Percentiles rank a stretch among this genome's conserved stretches.
Evolutionary conservation across 2,888 invertebrate genomes (phyloP).

Genomic region (Eremobia ochroleuca): DNA sequence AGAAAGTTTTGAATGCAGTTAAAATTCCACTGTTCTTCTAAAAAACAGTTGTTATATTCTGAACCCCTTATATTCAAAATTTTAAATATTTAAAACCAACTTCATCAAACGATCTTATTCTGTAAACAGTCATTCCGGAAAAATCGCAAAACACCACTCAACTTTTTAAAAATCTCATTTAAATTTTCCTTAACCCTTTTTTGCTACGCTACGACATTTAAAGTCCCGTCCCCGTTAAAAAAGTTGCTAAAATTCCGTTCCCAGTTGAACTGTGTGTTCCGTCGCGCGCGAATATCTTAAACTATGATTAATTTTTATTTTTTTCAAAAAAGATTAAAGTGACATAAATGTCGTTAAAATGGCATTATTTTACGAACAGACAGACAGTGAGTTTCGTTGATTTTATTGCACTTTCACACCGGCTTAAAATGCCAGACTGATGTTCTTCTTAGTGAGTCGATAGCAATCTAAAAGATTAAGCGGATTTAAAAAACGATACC

Average conservation of each 20-base stretch:
- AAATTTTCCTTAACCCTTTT: conserved; percentile 25
- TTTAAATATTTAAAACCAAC: not conserved
- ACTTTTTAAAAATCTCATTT: not conserved
- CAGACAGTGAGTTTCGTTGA: conserved; percentile 34
- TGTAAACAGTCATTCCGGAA: not conserved
- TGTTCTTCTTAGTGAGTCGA: no score
- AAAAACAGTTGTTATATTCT: not conserved
- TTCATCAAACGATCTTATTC: conserved; percentile 1
- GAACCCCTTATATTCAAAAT: not conserved
- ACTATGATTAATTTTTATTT: no score
- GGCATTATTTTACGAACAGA: conserved; percentile 33
- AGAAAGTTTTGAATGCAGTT: conserved; percentile 4
- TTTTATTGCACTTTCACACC: conserved; percentile 63
- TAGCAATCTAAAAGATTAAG: conserved; percentile 24
- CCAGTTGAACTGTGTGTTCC: conserved; percentile 32
- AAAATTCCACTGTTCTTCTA: not conserved
- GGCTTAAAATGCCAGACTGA: conserved; percentile 42
- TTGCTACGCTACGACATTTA: not conserved
- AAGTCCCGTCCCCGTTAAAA: not conserved
- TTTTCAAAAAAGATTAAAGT: conserved; percentile 11
- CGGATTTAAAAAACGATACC: conserved; percentile 36
- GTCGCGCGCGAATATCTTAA: conserved; percentile 56
- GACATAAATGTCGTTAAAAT: conserved; percentile 27
- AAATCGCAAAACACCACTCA: not conserved
- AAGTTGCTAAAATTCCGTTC: conserved; percentile 26